Evolutionary conservation across 2,888 invertebrate genomes (phyloP), one percentile per base, ranked within the genome.

Genomic region (Isoperla grammatica): DNA sequence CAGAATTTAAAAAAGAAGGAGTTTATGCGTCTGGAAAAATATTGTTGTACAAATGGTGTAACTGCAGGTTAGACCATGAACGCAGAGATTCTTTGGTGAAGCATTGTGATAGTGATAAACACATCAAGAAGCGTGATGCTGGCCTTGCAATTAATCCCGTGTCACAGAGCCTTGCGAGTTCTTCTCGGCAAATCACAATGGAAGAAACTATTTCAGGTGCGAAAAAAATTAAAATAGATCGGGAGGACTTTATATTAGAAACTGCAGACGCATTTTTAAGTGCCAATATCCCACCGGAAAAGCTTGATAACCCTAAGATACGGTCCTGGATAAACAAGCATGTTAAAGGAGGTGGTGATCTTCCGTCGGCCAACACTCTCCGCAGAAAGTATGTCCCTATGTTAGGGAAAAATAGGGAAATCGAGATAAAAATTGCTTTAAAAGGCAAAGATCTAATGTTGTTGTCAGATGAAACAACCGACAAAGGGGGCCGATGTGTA

Each of bases 401-500:
- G 12, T 13, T 60, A 4, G 50, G 23, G 4, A 22, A 42, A 15
- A 29, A 57, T 35, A 39, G 37, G 40, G 42, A 58, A 48, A 22
- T 4, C 5, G 20, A 40, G 20, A 59, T 60, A 35, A 48, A 42
- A 35, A 42, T 20, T 17, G 42, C 46, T 39, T 39, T 60, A 22
- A 29, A 13, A 22, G 50, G 53, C 53, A 50, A 57, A 19, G 11
- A 45, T 12, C 12, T 57, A 8, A 39, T 12, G 9, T 19, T 60
- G 17, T 40, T 56, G 12, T 56, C 43, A 29, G 56, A 60, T 46
- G 29, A 29, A 8, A 29, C 29, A 6, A 29, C 29, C 29, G 56
- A 60, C 17, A 56, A 56, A 40, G 23, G 23, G 20, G 56, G 60
- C 29, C 45, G 48, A 39, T 60, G 56, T 23, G 60, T 60, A 13